Conservation (phyloP, 2,113 vertebrate species). For the Lepus timidus region DNA sequence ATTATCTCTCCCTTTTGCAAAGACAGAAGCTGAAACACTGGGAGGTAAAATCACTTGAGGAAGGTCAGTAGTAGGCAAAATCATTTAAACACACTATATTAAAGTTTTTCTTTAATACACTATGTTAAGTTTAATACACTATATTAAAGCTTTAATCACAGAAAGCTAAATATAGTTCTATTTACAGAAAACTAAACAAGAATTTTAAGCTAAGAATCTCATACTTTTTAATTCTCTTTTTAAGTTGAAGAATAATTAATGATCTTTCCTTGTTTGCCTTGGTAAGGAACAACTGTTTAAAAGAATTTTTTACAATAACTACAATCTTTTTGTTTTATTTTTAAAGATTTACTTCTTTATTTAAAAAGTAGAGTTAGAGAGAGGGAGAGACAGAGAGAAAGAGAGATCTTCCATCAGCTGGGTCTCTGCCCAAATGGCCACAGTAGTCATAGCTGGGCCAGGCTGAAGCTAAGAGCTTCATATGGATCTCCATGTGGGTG, state of each 20-base stretch:
- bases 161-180: constrained; percentile 40
- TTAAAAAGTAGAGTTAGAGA: no score
- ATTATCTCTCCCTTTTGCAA: constrained; percentile 70
- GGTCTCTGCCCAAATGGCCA: no score
- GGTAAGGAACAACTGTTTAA: constrained; percentile 20
- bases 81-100: constrained; percentile 53
- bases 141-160: background rate
- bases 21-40: constrained; percentile 63
- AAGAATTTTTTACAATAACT: constrained; percentile 40
- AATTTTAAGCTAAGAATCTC: constrained; percentile 27
- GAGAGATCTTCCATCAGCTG: no score
- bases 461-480: no score
- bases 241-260: constrained; percentile 55
- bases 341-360: no score
- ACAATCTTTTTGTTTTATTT: background rate
- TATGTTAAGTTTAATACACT: no score
- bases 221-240: constrained; percentile 27
- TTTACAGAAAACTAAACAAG: background rate
- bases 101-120: constrained; percentile 18
- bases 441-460: background rate
- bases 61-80: constrained; percentile 44
- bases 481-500: no score
- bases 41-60: constrained; percentile 71
- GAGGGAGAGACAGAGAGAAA: no score
- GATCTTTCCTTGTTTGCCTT: constrained; percentile 23